phyloP scores from a whole-genome alignment of 2,797 vertebrate species.

The Luscinia megarhynchos region DNA sequence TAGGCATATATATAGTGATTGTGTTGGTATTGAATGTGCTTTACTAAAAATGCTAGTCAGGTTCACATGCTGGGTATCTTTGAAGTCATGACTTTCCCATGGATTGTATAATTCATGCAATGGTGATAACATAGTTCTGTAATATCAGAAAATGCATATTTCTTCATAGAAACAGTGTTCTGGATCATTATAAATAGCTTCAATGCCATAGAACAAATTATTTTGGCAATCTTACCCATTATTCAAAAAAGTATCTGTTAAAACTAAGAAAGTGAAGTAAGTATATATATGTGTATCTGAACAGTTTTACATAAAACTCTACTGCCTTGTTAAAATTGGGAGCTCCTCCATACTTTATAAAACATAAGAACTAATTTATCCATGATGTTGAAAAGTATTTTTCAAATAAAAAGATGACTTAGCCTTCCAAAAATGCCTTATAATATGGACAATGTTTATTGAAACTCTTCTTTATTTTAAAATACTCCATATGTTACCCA shows the following conservation, averaged over 20 bases:
- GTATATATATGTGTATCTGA: not conserved
- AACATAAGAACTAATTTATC: not conserved
- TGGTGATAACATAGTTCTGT: not conserved
- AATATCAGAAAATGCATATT: not conserved
- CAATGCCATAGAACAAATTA: not conserved
- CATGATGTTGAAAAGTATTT: not conserved
- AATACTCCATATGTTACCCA: not conserved
- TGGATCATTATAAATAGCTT: not conserved
- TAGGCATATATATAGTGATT: not conserved
- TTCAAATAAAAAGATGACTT: not conserved
- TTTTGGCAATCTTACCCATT: not conserved
- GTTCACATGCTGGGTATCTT: not conserved
- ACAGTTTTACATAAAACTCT: not conserved
- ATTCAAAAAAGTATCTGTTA: not conserved
- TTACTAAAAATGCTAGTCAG: not conserved
- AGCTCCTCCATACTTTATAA: not conserved
- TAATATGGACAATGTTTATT: not conserved
- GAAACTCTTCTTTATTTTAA: not conserved
- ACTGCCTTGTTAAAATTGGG: not conserved
- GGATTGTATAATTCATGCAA: not conserved
- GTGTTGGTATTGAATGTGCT: not conserved
- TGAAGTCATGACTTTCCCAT: not conserved
- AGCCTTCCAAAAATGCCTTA: not conserved
- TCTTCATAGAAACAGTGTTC: not conserved
- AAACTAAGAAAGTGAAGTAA: not conserved